A percentile compares a stretch with the other conserved stretches of the same genome.
These are phyloP conservation scores for Apostichopus leukothele DNA, from an alignment of 53 echinoderm and acorn worm genomes.

Conservation along the genomic window DNA sequence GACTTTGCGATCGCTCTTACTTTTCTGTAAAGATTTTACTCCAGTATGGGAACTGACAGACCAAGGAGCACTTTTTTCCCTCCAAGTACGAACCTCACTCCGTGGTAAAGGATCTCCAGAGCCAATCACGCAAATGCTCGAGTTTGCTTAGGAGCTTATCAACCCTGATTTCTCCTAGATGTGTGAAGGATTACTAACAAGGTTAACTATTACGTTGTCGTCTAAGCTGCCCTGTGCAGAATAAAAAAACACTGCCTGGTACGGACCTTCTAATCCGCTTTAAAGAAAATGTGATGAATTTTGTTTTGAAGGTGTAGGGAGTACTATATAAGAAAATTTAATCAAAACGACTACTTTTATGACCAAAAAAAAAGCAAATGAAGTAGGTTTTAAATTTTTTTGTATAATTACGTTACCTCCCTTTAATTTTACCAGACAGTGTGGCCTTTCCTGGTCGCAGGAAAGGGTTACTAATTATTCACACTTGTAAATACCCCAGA, in stretches of 20 bases:
- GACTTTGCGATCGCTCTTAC: neutral
- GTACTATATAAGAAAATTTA: no score
- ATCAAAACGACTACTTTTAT: no score
- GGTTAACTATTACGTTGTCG: neutral
- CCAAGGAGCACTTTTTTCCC: neutral
- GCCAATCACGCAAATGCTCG: neutral
- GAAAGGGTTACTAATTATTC: neutral
- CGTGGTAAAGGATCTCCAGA: neutral
- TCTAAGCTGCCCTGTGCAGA: neutral
- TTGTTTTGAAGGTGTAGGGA: no score
- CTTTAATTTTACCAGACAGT: neutral
- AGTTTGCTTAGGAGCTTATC: conserved; percentile 4
- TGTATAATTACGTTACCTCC: neutral
- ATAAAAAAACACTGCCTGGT: neutral
- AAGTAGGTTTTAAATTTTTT: no score
- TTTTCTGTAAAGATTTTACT: neutral
- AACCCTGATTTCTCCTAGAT: neutral
- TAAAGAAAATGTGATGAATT: no score
- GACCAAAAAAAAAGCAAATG: no score
- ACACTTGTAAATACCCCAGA: conserved; percentile 15
- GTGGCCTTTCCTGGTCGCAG: neutral
- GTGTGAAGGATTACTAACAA: neutral
- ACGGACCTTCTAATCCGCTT: no score
- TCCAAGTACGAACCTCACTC: conserved; percentile 14
- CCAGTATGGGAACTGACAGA: neutral